Evolutionary conservation across 2,113 vertebrate species (phyloP).

Genomic region (Mastomys coucha): DNA sequence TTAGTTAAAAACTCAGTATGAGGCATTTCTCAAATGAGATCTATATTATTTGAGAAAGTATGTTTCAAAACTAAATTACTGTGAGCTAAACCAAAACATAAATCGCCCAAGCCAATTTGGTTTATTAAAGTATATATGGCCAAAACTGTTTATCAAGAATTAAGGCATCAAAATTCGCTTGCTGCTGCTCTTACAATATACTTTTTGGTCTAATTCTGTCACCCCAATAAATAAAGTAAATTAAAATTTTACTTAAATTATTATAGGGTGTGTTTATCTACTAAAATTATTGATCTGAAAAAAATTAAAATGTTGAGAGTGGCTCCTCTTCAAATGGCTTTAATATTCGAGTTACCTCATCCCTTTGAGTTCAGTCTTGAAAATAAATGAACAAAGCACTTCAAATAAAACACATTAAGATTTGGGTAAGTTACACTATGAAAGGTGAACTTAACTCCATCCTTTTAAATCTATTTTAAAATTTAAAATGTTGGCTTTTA

Average conservation of each 20-base stretch:
- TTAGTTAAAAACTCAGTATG: slow-evolving; percentile 57
- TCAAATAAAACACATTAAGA: neutral
- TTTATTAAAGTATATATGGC: neutral
- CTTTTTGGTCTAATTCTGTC: neutral
- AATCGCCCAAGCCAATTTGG: slow-evolving; percentile 19
- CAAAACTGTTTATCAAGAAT: slow-evolving; percentile 14
- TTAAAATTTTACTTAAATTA: slow-evolving; percentile 6
- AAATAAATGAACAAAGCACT: slow-evolving; percentile 43
- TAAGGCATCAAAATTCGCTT: neutral
- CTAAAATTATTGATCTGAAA: slow-evolving; percentile 19
- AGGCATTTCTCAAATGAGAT: slow-evolving; percentile 1
- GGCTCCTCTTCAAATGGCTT: slow-evolving; percentile 1
- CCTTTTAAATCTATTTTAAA: slow-evolving; percentile 25
- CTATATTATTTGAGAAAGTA: slow-evolving; percentile 47
- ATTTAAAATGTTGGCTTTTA: slow-evolving; percentile 37
- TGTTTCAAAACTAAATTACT: slow-evolving; percentile 52
- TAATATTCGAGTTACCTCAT: slow-evolving; percentile 2
- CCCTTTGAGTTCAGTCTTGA: slow-evolving; percentile 6
- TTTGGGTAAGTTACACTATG: neutral
- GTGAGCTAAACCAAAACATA: neutral
- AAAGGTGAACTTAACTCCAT: neutral
- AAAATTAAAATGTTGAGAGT: neutral
- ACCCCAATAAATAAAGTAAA: neutral
- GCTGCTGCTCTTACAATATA: neutral
- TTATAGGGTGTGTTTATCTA: neutral